Evolutionary conservation across 2,113 vertebrate genomes (phyloP).

Genomic region (Mandrillus leucophaeus): DNA sequence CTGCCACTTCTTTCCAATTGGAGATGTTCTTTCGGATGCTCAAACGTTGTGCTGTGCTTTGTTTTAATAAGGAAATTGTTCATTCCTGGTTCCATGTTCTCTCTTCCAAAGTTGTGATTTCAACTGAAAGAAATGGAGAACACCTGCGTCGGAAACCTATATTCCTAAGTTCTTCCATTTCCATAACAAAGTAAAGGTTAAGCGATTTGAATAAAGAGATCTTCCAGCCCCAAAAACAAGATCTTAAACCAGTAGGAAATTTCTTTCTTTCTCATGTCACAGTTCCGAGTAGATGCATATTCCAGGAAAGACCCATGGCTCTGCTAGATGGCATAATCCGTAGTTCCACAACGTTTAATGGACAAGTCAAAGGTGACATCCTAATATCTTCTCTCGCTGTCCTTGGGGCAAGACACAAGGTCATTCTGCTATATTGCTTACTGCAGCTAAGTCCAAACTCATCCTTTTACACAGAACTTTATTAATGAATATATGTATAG

Average conservation of each 20-base stretch:
- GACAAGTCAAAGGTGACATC: not conserved
- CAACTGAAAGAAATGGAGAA: not conserved
- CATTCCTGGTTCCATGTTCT: not conserved
- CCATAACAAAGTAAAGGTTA: not conserved
- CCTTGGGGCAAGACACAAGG: not conserved
- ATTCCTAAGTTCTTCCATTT: not conserved
- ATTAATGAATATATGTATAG: not conserved
- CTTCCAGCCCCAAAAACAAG: fast-evolving
- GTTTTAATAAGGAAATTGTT: not conserved
- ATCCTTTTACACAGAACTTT: not conserved
- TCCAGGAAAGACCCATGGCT: not conserved
- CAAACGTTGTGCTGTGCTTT: not conserved
- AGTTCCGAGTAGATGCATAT: not conserved
- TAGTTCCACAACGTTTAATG: not conserved
- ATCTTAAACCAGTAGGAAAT: not conserved
- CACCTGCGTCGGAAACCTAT: not conserved
- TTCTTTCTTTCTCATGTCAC: not conserved
- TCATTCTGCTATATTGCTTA: not conserved
- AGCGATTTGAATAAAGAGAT: not conserved
- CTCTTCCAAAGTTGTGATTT: not conserved
- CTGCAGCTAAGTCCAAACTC: not conserved
- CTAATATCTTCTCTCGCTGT: not conserved
- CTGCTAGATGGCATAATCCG: not conserved
- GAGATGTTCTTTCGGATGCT: not conserved
- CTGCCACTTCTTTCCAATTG: not conserved